These are phyloP conservation scores for Hybos culiciformis DNA, from an alignment of 2,888 invertebrate genomes.

Conservation along the genomic window DNA sequence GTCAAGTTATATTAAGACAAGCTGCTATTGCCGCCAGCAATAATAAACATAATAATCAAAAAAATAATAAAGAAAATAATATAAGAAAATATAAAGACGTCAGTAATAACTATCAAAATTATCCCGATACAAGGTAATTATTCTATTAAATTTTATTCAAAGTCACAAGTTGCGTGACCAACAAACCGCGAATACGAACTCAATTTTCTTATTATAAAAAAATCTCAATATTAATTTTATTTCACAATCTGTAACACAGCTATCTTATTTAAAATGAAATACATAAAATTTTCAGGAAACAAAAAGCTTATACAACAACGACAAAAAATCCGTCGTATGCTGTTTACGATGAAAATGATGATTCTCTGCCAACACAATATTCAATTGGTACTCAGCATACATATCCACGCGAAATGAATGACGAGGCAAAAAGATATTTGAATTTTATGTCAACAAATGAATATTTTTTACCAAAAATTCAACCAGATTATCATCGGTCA, in stretches of 20 bases:
- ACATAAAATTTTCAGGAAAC: conserved; percentile 6
- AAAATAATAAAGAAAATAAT: conserved; percentile 5
- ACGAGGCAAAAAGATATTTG: conserved; percentile 28
- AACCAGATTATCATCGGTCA: conserved; percentile 30
- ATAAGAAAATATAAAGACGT: too few relatives aligned
- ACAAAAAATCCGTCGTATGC: conserved; percentile 7
- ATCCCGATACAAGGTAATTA: too few relatives aligned
- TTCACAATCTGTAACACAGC: conserved; percentile 10
- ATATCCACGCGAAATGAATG: too few relatives aligned
- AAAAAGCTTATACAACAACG: neutral
- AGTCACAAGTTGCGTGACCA: too few relatives aligned
- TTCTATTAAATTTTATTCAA: too few relatives aligned
- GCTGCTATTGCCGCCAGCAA: conserved; percentile 10
- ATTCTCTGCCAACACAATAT: conserved; percentile 13
- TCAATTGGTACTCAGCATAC: conserved; percentile 4
- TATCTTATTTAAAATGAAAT: conserved; percentile 7
- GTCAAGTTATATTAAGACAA: conserved; percentile 22
- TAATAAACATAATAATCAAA: conserved; percentile 5
- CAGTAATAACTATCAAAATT: too few relatives aligned
- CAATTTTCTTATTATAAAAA: too few relatives aligned
- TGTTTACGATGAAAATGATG: conserved; percentile 26
- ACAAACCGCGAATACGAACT: too few relatives aligned
- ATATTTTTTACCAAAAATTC: conserved; percentile 28
- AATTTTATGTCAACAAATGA: conserved; percentile 31
- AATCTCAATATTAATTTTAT: too few relatives aligned